phyloP scores from a whole-genome alignment of 2,888 invertebrate species.

The Tillus elongatus region DNA sequence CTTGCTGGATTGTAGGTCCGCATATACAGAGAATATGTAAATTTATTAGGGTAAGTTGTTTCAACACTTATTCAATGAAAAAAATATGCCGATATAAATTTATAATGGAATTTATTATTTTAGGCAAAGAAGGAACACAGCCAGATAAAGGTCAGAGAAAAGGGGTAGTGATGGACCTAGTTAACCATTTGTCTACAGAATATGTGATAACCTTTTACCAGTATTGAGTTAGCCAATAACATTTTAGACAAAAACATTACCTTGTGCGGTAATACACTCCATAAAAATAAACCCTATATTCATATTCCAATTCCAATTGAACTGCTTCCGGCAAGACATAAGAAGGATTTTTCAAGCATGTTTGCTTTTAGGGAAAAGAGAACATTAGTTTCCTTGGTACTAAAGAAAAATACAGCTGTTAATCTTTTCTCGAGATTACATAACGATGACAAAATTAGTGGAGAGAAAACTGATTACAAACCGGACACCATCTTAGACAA shows the following conservation, averaged over 20 bases:
- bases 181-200: neutral
- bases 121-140: too few relatives aligned
- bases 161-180: slow-evolving; percentile 4
- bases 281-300: slow-evolving; percentile 17
- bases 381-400: slow-evolving; percentile 18
- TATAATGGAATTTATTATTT: too few relatives aligned
- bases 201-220: slow-evolving; percentile 6
- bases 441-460: slow-evolving; percentile 15
- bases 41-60: neutral
- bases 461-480: slow-evolving; percentile 17
- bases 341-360: slow-evolving; percentile 15
- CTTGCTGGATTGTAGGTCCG: slow-evolving; percentile 9
- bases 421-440: slow-evolving; percentile 17
- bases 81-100: too few relatives aligned
- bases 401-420: slow-evolving; percentile 13
- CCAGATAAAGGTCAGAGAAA: slow-evolving; percentile 1
- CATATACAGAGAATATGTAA: slow-evolving; percentile 12
- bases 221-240: neutral
- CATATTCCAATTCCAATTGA: slow-evolving; percentile 14
- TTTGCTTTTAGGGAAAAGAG: slow-evolving; percentile 18
- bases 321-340: slow-evolving; percentile 14
- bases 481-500: slow-evolving; percentile 20
- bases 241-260: neutral
- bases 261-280: slow-evolving; percentile 15
- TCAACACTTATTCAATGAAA: too few relatives aligned